phyloP scores from a whole-genome alignment of 2,888 invertebrate species.

The Apoda limacodes region DNA sequence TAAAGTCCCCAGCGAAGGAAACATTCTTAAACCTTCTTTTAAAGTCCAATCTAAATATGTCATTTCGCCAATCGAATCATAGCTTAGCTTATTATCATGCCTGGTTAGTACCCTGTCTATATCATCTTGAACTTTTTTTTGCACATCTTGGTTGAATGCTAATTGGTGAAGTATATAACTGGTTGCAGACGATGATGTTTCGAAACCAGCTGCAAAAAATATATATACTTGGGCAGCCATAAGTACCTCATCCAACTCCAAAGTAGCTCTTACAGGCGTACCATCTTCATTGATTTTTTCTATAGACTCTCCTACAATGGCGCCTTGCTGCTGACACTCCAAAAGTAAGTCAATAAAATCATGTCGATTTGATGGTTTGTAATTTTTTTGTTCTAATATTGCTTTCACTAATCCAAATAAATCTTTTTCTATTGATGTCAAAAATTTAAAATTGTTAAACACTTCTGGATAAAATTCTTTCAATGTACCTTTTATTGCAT shows the following conservation, averaged over 20 bases:
- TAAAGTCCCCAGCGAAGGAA: constrained; percentile 35
- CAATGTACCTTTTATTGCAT: constrained; percentile 22
- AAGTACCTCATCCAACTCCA: constrained; percentile 4
- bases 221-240: constrained; percentile 14
- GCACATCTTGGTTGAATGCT: constrained; percentile 29
- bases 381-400: constrained; percentile 30
- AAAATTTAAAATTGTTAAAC: constrained; percentile 28
- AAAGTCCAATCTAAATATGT: too few relatives aligned
- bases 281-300: constrained; percentile 15
- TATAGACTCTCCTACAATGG: constrained; percentile 15
- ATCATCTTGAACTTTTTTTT: constrained; percentile 27
- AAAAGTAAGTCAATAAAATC: constrained; percentile 29
- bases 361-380: constrained; percentile 31
- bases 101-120: constrained; percentile 23
- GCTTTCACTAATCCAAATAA: constrained; percentile 25
- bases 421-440: constrained; percentile 28
- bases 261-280: background rate
- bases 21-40: constrained; percentile 39
- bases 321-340: constrained; percentile 23
- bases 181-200: constrained; percentile 30
- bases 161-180: constrained; percentile 30
- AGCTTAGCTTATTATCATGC: constrained; percentile 20
- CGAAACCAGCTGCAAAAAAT: constrained; percentile 26
- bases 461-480: constrained; percentile 34
- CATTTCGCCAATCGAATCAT: constrained; percentile 25